Percentiles rank a stretch among this genome's conserved stretches.
phyloP scores from a whole-genome alignment of 2,888 invertebrate genomes.

The Acleris laterana region DNA sequence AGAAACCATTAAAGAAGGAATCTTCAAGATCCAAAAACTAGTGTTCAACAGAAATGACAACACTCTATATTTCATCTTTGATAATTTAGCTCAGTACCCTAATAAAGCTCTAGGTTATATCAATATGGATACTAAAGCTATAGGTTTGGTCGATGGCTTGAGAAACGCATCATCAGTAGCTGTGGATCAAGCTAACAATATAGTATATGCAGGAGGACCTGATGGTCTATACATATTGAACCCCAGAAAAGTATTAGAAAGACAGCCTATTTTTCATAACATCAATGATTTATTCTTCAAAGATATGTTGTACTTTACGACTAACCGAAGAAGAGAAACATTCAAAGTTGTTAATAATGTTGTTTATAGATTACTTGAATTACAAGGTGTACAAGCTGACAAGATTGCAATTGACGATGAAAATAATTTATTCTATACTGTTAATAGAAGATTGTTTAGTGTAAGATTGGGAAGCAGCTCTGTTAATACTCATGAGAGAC shows the following conservation, averaged over 20 bases:
- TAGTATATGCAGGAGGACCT: slow-evolving; percentile 65
- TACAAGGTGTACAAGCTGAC: slow-evolving; percentile 57
- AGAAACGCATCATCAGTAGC: slow-evolving; percentile 70
- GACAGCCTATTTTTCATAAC: slow-evolving; percentile 62
- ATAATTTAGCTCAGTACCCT: slow-evolving; percentile 54
- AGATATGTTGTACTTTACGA: slow-evolving; percentile 61
- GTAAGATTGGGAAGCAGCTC: slow-evolving; percentile 62
- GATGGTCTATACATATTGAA: slow-evolving; percentile 68
- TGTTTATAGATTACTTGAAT: slow-evolving; percentile 54
- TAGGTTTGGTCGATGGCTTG: slow-evolving; percentile 62
- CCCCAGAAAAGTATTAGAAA: slow-evolving; percentile 58
- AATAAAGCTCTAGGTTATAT: slow-evolving; percentile 59
- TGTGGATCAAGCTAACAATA: slow-evolving; percentile 62
- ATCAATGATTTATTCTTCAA: slow-evolving; percentile 63
- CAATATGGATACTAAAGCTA: slow-evolving; percentile 53
- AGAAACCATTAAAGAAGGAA: slow-evolving; percentile 67
- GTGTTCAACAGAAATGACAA: slow-evolving; percentile 64
- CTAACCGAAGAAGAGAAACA: slow-evolving; percentile 59
- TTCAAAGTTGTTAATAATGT: slow-evolving; percentile 64
- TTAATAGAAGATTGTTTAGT: slow-evolving; percentile 57
- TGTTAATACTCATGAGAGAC: slow-evolving; percentile 4
- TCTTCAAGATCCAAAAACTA: slow-evolving; percentile 63
- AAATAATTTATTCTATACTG: slow-evolving; percentile 65
- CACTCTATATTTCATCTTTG: slow-evolving; percentile 68
- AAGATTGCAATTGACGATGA: slow-evolving; percentile 66